Conservation (phyloP, 2,797 vertebrate species). For the Rhincodon typus region DNA sequence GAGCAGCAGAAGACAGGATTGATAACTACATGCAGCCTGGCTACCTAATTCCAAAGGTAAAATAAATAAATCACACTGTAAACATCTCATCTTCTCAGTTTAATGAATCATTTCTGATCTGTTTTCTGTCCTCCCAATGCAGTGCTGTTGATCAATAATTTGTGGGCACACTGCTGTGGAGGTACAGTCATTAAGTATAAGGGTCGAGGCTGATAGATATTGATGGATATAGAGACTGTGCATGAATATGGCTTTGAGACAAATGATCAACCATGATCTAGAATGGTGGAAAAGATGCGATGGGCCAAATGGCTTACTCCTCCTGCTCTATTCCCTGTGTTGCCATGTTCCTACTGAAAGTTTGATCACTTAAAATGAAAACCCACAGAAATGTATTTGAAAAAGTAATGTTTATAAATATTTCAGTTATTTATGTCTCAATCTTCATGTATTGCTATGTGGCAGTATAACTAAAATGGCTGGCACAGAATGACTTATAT, state of each 20-base stretch:
- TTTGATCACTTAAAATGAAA: not conserved
- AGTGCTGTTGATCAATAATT: not conserved
- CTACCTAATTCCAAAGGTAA: not conserved
- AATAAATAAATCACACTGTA: not conserved
- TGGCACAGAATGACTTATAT: not conserved
- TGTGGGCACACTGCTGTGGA: not conserved
- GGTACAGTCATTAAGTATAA: too few species aligned
- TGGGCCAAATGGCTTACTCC: too few species aligned
- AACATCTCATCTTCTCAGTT: not conserved
- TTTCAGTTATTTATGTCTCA: not conserved
- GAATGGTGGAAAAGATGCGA: too few species aligned
- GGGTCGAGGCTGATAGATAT: too few species aligned
- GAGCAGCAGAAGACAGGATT: not conserved
- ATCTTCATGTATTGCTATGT: not conserved
- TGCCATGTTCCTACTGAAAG: too few species aligned
- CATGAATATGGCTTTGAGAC: too few species aligned
- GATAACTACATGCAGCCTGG: not conserved
- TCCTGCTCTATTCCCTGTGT: too few species aligned
- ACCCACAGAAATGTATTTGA: not conserved
- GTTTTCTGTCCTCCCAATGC: too few species aligned
- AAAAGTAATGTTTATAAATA: not conserved
- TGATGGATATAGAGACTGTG: too few species aligned
- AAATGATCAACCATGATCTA: too few species aligned
- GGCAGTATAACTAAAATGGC: not conserved
- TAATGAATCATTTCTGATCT: not conserved